phyloP scores from a whole-genome alignment of 2,797 vertebrate genomes.

The Sebastes trivittatus region DNA sequence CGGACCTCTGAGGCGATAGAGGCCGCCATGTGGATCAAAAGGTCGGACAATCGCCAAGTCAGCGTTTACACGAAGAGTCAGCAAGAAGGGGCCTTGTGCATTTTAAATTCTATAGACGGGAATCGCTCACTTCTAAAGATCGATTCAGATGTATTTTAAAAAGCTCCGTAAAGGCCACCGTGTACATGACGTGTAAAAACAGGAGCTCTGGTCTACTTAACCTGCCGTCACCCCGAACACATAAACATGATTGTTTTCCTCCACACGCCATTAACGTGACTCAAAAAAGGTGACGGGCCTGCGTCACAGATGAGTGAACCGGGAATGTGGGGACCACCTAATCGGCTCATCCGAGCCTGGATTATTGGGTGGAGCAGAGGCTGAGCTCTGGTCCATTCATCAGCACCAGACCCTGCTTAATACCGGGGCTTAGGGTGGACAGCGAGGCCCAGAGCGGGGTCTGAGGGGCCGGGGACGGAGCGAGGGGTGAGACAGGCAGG shows the following conservation, averaged over 20 bases:
- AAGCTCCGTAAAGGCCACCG: neutral
- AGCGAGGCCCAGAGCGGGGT: constrained; percentile 65
- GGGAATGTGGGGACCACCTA: constrained; percentile 79
- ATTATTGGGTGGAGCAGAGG: constrained; percentile 77
- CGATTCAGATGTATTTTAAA: constrained; percentile 22
- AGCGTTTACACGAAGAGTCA: constrained; percentile 53
- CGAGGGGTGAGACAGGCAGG: constrained; percentile 40
- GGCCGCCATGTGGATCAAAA: constrained; percentile 67
- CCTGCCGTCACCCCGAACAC: neutral
- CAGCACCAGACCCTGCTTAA: constrained; percentile 82
- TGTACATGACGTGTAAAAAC: neutral
- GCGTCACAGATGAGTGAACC: constrained; percentile 74
- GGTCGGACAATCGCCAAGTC: constrained; percentile 75
- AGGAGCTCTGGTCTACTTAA: neutral
- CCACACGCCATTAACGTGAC: constrained; percentile 33
- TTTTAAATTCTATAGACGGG: constrained; percentile 23
- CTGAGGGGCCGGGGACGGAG: constrained; percentile 43
- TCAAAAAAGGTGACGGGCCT: constrained; percentile 53
- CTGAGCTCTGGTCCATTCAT: constrained; percentile 79
- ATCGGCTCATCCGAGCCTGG: constrained; percentile 76
- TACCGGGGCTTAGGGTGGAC: constrained; percentile 73
- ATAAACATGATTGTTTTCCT: constrained; percentile 35
- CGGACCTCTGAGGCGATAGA: constrained; percentile 59
- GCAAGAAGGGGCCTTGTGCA: constrained; percentile 2
- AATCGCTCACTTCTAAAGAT: constrained; percentile 5